Evolutionary conservation across 1,140 invertebrate species (phyloP).

Genomic region (Arion vulgaris): DNA sequence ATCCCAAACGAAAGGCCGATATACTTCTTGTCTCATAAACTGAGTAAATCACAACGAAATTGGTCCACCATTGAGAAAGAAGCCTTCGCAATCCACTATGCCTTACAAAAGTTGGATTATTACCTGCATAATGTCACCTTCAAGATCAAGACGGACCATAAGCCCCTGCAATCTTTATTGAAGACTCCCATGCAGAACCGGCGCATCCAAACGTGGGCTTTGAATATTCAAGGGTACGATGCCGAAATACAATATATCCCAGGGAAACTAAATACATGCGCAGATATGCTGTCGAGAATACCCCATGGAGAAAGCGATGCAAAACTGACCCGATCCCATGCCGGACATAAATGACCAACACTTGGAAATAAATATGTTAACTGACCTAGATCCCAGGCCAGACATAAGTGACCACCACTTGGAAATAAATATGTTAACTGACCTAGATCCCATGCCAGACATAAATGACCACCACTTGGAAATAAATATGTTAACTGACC

Average conservation of each 20-base stretch:
- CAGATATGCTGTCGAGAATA: not conserved
- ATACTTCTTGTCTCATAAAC: not conserved
- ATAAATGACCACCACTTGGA: too few relatives aligned
- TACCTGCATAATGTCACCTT: conserved; percentile 3
- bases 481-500: too few relatives aligned
- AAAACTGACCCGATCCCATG: not conserved
- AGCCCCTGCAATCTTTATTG: not conserved
- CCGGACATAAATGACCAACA: not conserved
- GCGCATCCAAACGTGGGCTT: not conserved
- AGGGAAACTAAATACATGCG: not conserved
- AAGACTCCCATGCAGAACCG: not conserved
- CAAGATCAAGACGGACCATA: conserved; percentile 16
- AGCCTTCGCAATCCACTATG: conserved; percentile 1
- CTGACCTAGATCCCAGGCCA: too few relatives aligned
- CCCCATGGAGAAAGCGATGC: not conserved
- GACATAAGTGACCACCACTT: too few relatives aligned
- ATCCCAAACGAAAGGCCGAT: conserved; percentile 4
- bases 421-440: too few relatives aligned
- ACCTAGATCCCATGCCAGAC: too few relatives aligned
- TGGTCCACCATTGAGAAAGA: conserved; percentile 17
- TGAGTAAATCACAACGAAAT: not conserved
- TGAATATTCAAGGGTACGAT: not conserved
- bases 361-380: not conserved
- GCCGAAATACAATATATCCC: not conserved
- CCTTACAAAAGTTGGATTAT: conserved; percentile 23